phyloP scores from a whole-genome alignment of 2,888 invertebrate genomes.

The Apamea epomidion region DNA sequence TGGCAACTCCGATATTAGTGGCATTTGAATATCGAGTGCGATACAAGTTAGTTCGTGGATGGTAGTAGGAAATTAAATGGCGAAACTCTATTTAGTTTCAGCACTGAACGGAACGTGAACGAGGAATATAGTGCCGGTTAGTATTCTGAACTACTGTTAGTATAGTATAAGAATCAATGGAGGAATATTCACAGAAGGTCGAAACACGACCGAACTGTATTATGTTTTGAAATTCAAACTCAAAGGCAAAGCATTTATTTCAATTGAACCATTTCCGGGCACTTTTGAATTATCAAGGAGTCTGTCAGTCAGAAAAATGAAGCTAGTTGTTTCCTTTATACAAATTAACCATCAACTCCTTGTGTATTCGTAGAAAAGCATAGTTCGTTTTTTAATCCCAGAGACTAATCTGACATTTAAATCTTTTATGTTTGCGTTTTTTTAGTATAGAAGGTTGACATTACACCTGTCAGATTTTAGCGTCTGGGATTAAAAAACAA shows the following conservation, averaged over 20 bases:
- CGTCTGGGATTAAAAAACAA: too few species aligned
- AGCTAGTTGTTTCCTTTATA: not conserved
- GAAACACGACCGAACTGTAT: not conserved
- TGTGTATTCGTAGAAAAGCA: too few species aligned
- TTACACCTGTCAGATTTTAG: too few species aligned
- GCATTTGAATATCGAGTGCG: slow-evolving; percentile 65
- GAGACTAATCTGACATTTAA: too few species aligned
- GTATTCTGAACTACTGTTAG: slow-evolving; percentile 20
- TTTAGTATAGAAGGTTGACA: too few species aligned
- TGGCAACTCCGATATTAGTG: slow-evolving; percentile 64
- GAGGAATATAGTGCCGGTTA: slow-evolving; percentile 31
- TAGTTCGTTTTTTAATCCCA: too few species aligned
- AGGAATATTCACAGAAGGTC: slow-evolving; percentile 14
- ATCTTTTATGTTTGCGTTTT: too few species aligned
- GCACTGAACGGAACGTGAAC: slow-evolving; percentile 28
- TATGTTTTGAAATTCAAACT: not conserved
- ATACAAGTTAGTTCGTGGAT: slow-evolving; percentile 54
- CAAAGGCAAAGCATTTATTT: not conserved
- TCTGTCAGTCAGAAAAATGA: not conserved
- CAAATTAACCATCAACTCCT: not conserved
- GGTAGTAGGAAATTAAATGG: slow-evolving; percentile 68
- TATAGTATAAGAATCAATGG: slow-evolving; percentile 21
- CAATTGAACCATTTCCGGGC: not conserved
- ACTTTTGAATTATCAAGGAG: not conserved
- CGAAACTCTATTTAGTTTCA: slow-evolving; percentile 51